Conservation (phyloP, 92 coral and sea anemone genomes). For the Blastomussa wellsi region DNA sequence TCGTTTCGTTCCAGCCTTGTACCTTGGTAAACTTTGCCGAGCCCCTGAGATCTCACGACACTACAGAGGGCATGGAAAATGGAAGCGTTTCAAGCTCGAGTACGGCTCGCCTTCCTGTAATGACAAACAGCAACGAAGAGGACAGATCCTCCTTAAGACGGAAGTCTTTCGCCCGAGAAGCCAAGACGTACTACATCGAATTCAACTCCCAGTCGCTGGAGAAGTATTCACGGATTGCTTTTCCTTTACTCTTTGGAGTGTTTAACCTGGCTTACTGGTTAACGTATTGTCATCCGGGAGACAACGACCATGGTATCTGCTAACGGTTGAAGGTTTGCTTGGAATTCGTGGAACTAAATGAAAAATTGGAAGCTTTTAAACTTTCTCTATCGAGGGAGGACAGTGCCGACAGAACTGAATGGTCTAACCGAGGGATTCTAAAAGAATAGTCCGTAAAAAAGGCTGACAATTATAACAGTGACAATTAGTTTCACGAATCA, state of each 20-base stretch:
- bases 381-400: background rate
- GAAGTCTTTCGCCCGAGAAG: conserved; percentile 19
- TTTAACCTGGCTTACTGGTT: conserved; percentile 67
- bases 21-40: conserved; percentile 30
- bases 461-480: too few relatives aligned
- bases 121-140: conserved; percentile 13
- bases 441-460: too few relatives aligned
- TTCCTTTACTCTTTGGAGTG: conserved; percentile 47
- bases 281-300: conserved; percentile 19
- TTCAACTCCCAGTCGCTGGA: conserved; percentile 62
- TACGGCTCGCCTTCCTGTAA: conserved; percentile 15
- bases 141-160: conserved; percentile 7
- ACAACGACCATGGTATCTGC: conserved; percentile 16
- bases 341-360: background rate
- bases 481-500: too few relatives aligned
- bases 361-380: background rate
- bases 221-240: conserved; percentile 56
- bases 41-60: background rate
- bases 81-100: conserved; percentile 25
- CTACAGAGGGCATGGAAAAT: conserved; percentile 21
- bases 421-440: too few relatives aligned
- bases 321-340: background rate
- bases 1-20: conserved; percentile 15
- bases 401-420: too few relatives aligned
- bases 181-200: conserved; percentile 44